phyloP scores from a whole-genome alignment of 2,797 vertebrate genomes.

The Syngnathus rostellatus region DNA sequence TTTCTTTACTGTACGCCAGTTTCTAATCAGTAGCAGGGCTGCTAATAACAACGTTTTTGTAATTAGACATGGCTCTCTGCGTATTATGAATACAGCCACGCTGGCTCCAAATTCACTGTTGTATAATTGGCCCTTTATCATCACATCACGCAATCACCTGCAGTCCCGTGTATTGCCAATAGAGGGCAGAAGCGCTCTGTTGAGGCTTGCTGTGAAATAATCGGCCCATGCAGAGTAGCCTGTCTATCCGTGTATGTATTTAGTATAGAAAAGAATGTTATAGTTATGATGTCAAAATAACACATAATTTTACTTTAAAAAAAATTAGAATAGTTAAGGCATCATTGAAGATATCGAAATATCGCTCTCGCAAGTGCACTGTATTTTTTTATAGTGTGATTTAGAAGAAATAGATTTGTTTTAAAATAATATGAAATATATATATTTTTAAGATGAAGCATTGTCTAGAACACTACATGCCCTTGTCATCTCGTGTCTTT shows the following conservation, averaged over 20 bases:
- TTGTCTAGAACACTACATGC: slow-evolving; percentile 7
- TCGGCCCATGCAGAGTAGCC: not conserved
- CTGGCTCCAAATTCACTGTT: not conserved
- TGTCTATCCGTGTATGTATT: not conserved
- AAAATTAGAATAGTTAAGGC: slow-evolving; percentile 5
- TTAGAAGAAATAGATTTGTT: not conserved
- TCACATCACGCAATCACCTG: slow-evolving; percentile 13
- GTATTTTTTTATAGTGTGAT: not conserved
- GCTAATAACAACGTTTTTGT: not conserved
- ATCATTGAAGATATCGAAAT: not conserved
- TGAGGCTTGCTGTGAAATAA: slow-evolving; percentile 16
- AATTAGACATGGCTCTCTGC: not conserved
- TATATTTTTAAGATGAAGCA: not conserved
- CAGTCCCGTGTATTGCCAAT: slow-evolving; percentile 57
- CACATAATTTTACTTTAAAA: not conserved
- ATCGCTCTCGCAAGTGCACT: slow-evolving; percentile 1
- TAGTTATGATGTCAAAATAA: not conserved
- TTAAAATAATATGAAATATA: not conserved
- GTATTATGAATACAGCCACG: not conserved
- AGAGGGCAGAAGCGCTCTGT: slow-evolving; percentile 86
- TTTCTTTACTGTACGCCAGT: not conserved
- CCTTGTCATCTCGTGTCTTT: slow-evolving; percentile 11
- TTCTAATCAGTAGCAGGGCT: slow-evolving; percentile 2
- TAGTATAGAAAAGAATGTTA: not conserved
- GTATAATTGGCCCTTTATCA: not conserved